Conservation (phyloP, 2,888 invertebrate genomes). For the Cephus spinipes region DNA sequence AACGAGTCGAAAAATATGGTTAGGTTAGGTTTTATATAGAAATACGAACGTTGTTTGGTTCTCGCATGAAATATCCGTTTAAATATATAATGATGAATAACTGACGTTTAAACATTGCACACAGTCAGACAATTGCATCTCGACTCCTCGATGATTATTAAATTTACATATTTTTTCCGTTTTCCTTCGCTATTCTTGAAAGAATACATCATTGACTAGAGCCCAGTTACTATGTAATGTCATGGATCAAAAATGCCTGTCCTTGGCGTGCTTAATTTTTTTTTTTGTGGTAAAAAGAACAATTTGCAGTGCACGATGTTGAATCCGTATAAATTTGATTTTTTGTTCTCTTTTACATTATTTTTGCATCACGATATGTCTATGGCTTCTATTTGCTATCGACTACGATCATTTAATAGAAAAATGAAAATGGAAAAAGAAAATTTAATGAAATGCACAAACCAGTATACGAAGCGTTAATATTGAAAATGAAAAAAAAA, state of each 20-base stretch:
- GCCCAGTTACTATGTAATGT: background rate
- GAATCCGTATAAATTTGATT: background rate
- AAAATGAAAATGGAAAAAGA: background rate
- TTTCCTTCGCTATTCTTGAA: background rate
- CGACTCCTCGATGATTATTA: background rate
- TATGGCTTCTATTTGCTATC: background rate
- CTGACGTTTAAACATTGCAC: background rate
- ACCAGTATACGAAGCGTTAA: background rate
- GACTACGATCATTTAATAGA: background rate
- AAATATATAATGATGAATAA: background rate
- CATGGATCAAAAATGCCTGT: background rate
- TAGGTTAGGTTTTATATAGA: background rate
- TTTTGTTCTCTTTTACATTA: background rate
- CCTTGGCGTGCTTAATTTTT: background rate
- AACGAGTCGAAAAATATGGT: slow-evolving; percentile 38
- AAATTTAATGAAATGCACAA: background rate
- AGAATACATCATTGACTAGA: background rate
- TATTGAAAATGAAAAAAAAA: background rate
- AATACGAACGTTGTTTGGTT: background rate
- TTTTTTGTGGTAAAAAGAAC: background rate
- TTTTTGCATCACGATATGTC: background rate
- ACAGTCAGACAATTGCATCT: background rate
- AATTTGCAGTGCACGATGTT: background rate
- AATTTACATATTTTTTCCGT: background rate
- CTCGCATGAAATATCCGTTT: background rate